Evolutionary conservation across 2,888 invertebrate genomes (phyloP).

Genomic region (Sinhomidia bicolor): DNA sequence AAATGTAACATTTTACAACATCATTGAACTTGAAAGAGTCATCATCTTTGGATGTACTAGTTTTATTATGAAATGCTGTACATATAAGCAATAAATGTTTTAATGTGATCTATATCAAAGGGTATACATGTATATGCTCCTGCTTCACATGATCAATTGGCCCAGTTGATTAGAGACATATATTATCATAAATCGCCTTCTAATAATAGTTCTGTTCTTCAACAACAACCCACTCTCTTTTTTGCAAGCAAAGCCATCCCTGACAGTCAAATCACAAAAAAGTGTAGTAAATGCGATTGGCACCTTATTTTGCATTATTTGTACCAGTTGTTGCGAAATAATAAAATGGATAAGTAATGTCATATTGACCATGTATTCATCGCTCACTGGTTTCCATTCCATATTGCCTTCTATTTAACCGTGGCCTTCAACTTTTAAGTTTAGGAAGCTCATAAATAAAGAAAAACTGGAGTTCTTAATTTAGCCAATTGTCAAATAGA

Average conservation of each 20-base stretch:
- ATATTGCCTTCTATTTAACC: conserved; percentile 40
- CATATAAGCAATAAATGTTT: background rate
- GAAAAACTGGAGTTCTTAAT: conserved; percentile 71
- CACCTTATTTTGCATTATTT: background rate
- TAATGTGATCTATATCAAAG: no score
- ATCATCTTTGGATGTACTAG: conserved; percentile 18
- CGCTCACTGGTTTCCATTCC: conserved; percentile 26
- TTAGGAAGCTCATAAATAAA: conserved; percentile 67
- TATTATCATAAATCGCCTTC: conserved; percentile 57
- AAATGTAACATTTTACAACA: conserved; percentile 43
- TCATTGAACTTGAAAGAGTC: conserved; percentile 65
- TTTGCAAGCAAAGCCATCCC: background rate
- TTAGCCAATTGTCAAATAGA: conserved; percentile 67
- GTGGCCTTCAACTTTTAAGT: conserved; percentile 59
- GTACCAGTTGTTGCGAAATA: background rate
- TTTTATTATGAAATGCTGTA: no score
- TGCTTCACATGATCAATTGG: conserved; percentile 28
- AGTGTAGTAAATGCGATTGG: background rate
- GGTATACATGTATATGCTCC: no score
- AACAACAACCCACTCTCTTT: conserved; percentile 25
- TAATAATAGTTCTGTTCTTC: conserved; percentile 53
- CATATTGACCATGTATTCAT: conserved; percentile 66
- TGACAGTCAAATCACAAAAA: background rate
- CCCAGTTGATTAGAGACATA: conserved; percentile 65
- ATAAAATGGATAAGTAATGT: conserved; percentile 68